Evolutionary conservation across 2,888 invertebrate genomes (phyloP).

Genomic region (Drosophila gaucha): DNA sequence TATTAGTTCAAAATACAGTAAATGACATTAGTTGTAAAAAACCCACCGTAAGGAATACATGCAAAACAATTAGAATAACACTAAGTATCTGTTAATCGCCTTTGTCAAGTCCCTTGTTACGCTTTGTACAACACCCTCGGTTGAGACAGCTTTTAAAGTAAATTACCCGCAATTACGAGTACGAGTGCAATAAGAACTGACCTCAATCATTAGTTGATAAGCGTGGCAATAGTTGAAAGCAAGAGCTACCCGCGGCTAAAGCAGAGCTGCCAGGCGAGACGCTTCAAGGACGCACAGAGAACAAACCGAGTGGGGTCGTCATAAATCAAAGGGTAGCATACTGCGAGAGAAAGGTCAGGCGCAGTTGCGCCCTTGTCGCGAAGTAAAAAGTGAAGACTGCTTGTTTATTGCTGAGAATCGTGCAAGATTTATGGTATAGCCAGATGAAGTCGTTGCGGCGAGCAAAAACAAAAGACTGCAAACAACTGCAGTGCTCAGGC

Average conservation of each 20-base stretch:
- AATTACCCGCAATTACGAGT: conserved; percentile 70
- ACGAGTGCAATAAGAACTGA: conserved; percentile 50
- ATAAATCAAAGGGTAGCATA: conserved; percentile 65
- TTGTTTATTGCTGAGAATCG: conserved; percentile 55
- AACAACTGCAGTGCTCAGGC: conserved; percentile 12
- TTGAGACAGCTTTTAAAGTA: conserved; percentile 49
- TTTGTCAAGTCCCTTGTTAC: conserved; percentile 51
- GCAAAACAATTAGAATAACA: conserved; percentile 38
- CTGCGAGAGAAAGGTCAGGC: conserved; percentile 45
- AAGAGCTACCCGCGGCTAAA: conserved; percentile 31
- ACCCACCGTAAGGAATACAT: not conserved
- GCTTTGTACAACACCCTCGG: not conserved
- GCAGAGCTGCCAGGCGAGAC: conserved; percentile 42
- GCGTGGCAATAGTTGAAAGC: conserved; percentile 40
- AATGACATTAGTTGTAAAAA: not conserved
- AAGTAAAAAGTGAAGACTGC: conserved; percentile 37
- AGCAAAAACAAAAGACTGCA: conserved; percentile 21
- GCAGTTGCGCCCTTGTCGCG: conserved; percentile 25
- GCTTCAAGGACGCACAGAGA: conserved; percentile 29
- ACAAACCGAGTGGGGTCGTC: conserved; percentile 54
- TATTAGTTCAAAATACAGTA: not conserved
- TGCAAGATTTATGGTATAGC: conserved; percentile 64
- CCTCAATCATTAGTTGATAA: conserved; percentile 77
- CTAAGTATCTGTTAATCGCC: conserved; percentile 57
- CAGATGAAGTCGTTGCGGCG: conserved; percentile 58